Evolutionary conservation across 2,888 invertebrate genomes (phyloP).

Genomic region (Fragum fragum): DNA sequence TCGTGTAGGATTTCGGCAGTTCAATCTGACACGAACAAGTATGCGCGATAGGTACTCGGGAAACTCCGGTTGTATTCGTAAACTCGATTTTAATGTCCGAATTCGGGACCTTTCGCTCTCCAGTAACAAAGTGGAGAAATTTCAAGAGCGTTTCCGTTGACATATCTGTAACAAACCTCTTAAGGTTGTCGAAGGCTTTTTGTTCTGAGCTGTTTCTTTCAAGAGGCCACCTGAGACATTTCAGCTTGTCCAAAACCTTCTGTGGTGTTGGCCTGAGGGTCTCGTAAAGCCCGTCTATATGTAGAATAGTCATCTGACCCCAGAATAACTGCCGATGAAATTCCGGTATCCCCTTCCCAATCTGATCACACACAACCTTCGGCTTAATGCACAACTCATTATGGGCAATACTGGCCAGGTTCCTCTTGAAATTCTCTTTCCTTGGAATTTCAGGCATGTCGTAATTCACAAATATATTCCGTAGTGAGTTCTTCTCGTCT

Average conservation of each 20-base stretch:
- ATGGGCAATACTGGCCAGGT: conserved; percentile 15
- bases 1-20: conserved; percentile 7
- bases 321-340: conserved; percentile 11
- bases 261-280: neutral
- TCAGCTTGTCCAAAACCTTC: conserved; percentile 7
- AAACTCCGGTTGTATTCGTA: neutral
- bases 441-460: conserved; percentile 15
- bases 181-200: neutral
- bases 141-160: neutral
- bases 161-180: neutral
- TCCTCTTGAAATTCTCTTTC: neutral
- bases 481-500: neutral
- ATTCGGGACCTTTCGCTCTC: neutral
- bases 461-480: conserved; percentile 14
- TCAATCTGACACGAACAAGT: neutral
- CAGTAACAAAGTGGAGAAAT: conserved; percentile 5
- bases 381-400: conserved; percentile 26
- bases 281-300: conserved; percentile 15
- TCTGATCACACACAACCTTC: conserved; percentile 11
- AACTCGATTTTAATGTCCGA: neutral
- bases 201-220: neutral
- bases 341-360: conserved; percentile 22
- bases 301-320: conserved; percentile 17
- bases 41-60: neutral
- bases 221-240: conserved; percentile 9